These are phyloP conservation scores for Phocides pigmalion DNA, from an alignment of 1,140 invertebrate genomes.

Conservation along the genomic window DNA sequence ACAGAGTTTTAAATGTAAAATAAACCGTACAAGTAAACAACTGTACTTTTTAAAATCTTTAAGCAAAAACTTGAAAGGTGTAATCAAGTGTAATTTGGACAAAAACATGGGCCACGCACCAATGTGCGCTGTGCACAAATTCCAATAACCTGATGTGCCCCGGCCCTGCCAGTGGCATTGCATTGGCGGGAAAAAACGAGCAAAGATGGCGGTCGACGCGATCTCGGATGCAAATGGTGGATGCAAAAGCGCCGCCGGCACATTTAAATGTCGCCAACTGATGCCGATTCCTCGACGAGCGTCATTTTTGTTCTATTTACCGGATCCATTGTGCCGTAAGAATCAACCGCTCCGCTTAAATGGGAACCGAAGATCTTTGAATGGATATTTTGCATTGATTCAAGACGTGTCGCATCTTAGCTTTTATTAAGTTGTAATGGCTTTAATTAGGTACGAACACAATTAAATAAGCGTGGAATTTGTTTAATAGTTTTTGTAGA, in stretches of 20 bases:
- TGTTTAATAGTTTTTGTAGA: too few relatives aligned
- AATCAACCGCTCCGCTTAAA: slow-evolving; percentile 41
- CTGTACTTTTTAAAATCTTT: not conserved
- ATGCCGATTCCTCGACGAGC: slow-evolving; percentile 56
- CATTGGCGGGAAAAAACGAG: slow-evolving; percentile 63
- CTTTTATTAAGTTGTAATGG: slow-evolving; percentile 21
- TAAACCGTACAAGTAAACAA: too few relatives aligned
- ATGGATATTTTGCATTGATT: slow-evolving; percentile 31
- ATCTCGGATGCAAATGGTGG: slow-evolving; percentile 73
- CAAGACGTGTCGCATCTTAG: not conserved
- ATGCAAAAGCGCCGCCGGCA: slow-evolving; percentile 69
- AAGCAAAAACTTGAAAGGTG: slow-evolving; percentile 5
- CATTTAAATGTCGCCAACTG: slow-evolving; percentile 75
- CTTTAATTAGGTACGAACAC: slow-evolving; percentile 11
- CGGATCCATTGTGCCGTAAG: slow-evolving; percentile 45
- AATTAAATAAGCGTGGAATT: not conserved
- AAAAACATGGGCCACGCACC: slow-evolving; percentile 19
- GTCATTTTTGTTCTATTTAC: slow-evolving; percentile 75
- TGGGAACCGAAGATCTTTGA: slow-evolving; percentile 27
- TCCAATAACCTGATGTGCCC: slow-evolving; percentile 37
- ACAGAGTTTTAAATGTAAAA: too few relatives aligned
- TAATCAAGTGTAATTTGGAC: slow-evolving; percentile 28
- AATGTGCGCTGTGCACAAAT: slow-evolving; percentile 16
- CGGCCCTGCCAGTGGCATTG: slow-evolving; percentile 37
- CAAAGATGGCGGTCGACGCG: slow-evolving; percentile 72